Percentiles rank a stretch among this genome's conserved stretches.
Conservation (phyloP, 1,140 invertebrate species). For the Drosophila kohkoa region DNA sequence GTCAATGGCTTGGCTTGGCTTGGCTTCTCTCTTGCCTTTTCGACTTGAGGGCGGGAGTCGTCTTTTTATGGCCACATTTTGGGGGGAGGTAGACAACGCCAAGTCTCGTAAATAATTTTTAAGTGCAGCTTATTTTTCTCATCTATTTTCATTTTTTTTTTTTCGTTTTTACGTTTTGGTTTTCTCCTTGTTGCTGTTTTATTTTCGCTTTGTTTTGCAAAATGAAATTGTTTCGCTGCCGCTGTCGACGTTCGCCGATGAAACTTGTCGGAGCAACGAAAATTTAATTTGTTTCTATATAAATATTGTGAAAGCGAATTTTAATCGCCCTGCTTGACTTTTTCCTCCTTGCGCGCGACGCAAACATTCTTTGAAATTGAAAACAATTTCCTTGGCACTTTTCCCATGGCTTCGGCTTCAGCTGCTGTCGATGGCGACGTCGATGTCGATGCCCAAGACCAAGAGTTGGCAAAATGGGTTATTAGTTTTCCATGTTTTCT, state of each 20-base stretch:
- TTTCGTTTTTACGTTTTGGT: slow-evolving; percentile 25
- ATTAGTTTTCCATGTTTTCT: slow-evolving; percentile 74
- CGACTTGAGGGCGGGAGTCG: slow-evolving; percentile 8
- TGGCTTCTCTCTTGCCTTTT: slow-evolving; percentile 13
- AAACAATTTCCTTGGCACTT: slow-evolving; percentile 79
- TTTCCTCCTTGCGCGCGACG: slow-evolving; percentile 45
- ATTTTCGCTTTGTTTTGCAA: slow-evolving; percentile 67
- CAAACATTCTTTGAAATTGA: slow-evolving; percentile 76
- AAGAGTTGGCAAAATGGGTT: slow-evolving; percentile 59
- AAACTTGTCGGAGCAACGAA: slow-evolving; percentile 73
- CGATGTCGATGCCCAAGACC: slow-evolving; percentile 23
- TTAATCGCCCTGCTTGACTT: slow-evolving; percentile 65
- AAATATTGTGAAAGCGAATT: slow-evolving; percentile 82
- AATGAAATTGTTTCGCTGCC: slow-evolving; percentile 77
- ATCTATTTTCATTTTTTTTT: slow-evolving; percentile 49
- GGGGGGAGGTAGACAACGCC: not conserved
- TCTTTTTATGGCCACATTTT: slow-evolving; percentile 65
- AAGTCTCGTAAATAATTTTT: slow-evolving; percentile 76
- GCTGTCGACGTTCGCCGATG: slow-evolving; percentile 14
- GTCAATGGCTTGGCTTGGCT: slow-evolving; percentile 34
- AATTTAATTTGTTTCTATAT: slow-evolving; percentile 82
- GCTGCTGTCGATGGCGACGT: slow-evolving; percentile 10
- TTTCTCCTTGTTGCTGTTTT: slow-evolving; percentile 7
- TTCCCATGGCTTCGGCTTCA: slow-evolving; percentile 1
- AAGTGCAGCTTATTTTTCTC: slow-evolving; percentile 73